Conservation (phyloP, 2,113 vertebrate genomes). For the Tretioscincus oriximinensis region DNA sequence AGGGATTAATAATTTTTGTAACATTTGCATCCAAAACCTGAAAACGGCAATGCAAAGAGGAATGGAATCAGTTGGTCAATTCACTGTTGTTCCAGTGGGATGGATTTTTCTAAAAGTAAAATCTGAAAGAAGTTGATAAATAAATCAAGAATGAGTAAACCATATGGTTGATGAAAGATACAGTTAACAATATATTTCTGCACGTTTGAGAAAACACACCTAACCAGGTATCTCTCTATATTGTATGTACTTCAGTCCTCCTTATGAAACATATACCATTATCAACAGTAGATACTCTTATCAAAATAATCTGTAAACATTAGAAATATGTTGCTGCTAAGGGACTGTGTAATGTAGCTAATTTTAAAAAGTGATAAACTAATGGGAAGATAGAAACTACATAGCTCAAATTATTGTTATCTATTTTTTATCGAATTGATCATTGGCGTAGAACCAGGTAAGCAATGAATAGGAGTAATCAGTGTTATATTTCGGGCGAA, state of each 20-base stretch:
- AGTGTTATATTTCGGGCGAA: background rate
- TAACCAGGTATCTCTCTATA: background rate
- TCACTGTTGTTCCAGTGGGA: constrained; percentile 1
- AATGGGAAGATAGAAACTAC: background rate
- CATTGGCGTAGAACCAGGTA: background rate
- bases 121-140: background rate
- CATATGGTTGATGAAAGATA: background rate
- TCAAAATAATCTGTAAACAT: constrained; percentile 4
- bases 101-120: background rate
- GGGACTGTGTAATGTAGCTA: background rate
- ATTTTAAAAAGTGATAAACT: background rate
- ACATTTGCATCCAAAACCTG: background rate
- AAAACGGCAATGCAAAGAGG: background rate
- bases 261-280: background rate
- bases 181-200: background rate
- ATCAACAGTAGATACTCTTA: background rate
- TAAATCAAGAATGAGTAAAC: background rate
- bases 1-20: background rate
- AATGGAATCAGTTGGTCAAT: background rate
- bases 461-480: background rate
- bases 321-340: background rate
- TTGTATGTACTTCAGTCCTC: background rate
- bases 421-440: background rate
- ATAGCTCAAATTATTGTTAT: background rate
- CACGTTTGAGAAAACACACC: background rate